Percentiles rank a stretch among this genome's conserved stretches.
These are phyloP conservation scores for Epistrophe grossulariae DNA, from an alignment of 2,888 invertebrate species.

Conservation along the genomic window DNA sequence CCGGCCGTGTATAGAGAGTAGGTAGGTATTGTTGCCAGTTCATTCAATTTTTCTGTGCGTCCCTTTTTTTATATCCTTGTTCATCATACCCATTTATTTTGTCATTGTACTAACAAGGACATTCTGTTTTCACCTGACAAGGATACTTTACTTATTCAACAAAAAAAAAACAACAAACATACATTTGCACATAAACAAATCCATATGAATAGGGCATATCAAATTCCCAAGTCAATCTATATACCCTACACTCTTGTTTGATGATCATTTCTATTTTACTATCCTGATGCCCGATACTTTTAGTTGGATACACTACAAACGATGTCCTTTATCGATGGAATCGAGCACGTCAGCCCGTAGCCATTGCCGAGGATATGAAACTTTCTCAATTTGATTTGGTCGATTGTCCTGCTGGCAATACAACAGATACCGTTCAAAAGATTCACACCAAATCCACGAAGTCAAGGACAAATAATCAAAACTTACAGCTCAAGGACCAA, in stretches of 20 bases:
- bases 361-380: conserved; percentile 92
- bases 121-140: conserved; percentile 30
- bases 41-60: conserved; percentile 25
- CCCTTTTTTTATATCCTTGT: conserved; percentile 7
- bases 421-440: conserved; percentile 85
- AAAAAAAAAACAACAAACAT: conserved; percentile 23
- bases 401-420: conserved; percentile 89
- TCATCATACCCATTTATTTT: conserved; percentile 40
- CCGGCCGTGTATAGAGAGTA: too few relatives aligned
- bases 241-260: not conserved
- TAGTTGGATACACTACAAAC: conserved; percentile 89
- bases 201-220: not conserved
- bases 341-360: conserved; percentile 87
- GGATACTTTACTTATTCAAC: conserved; percentile 1
- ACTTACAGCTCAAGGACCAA: conserved; percentile 64
- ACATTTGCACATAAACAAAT: conserved; percentile 3
- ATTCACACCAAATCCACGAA: conserved; percentile 79
- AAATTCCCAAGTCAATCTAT: conserved; percentile 22
- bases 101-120: conserved; percentile 54
- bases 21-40: conserved; percentile 2
- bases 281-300: not conserved
- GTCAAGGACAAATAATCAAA: conserved; percentile 66
- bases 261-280: conserved; percentile 58
- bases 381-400: conserved; percentile 93
- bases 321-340: conserved; percentile 92